Evolutionary conservation across 1,140 invertebrate species (phyloP).

Genomic region (Liolophura sinensis): DNA sequence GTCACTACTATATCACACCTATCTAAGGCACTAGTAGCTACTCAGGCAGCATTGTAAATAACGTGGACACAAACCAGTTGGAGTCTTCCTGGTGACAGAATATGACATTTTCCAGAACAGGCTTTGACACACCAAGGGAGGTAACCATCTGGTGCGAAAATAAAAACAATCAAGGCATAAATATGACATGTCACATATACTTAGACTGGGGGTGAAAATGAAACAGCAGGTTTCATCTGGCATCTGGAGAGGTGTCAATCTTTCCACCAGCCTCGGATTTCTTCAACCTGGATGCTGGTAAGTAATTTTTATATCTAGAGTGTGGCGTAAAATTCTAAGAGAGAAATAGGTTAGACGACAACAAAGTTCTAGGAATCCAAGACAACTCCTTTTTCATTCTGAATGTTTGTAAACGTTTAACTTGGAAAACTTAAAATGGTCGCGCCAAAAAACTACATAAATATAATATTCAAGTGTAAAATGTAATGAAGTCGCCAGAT

Average conservation of each 20-base stretch:
- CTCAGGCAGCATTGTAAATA: not conserved
- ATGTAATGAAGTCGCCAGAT: not conserved
- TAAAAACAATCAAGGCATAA: not conserved
- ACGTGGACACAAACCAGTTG: conserved; percentile 69
- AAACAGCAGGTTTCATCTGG: no score
- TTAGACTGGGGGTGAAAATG: not conserved
- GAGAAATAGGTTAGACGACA: no score
- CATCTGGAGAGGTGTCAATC: no score
- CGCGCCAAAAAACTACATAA: no score
- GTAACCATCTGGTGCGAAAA: conserved; percentile 48
- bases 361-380: no score
- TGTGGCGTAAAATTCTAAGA: no score
- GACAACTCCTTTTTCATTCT: not conserved
- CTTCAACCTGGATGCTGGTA: no score
- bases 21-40: not conserved
- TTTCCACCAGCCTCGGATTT: no score
- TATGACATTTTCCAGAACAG: conserved; percentile 94
- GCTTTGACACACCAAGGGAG: conserved; percentile 85
- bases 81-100: conserved; percentile 99
- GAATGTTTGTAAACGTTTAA: not conserved
- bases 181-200: no score
- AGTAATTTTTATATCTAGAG: no score
- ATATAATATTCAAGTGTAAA: no score
- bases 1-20: not conserved
- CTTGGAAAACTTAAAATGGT: not conserved